Evolutionary conservation across 2,888 invertebrate species (phyloP), one percentile per base, ranked within the genome.

Genomic region (Drosophila hawaiiensis): DNA sequence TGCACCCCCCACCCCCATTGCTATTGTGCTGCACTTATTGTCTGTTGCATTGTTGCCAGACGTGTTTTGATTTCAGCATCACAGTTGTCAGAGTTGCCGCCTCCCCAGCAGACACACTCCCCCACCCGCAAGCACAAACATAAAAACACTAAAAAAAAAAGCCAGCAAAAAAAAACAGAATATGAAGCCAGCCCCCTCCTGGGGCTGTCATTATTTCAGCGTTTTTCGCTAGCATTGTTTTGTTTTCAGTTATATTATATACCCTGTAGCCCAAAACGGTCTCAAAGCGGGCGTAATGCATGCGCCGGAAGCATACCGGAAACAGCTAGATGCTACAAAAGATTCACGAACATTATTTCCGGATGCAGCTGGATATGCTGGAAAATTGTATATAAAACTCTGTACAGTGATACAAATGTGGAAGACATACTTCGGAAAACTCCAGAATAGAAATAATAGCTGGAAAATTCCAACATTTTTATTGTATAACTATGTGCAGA

Each of bases 131-230:
- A 59, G 41, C 19, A 50, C 4, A 50, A 37, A 19, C n/a, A 29
- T 1, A 41, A 31, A 64, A n/a, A 10, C 39, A 35, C 62, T 28
- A 49, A 53, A 49, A 5, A 68, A 68, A 59, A 73, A 33, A 53
- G 16, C 25, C 35, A 33, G 14, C 37, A 55, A 41, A 22, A 39
- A 43, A 52, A 58, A 54, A 41, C 14, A 52, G 62, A 61, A 74
- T 65, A 50, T 68, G 59, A 52, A 67, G 63, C 55, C 83, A 76
- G 76, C 76, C 88, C 67, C 66, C 73, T 79, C 79, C 81, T 73
- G 90, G 85, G 88, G 90, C 90, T 76, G 83, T 86, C 88, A 90
- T 86, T 86, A 88, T 82, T 89, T 89, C 84, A 85, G 73, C 75
- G 65, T 73, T 73, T 76, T 76, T 78, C 73, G 61, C 65, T 68